phyloP scores from a whole-genome alignment of 2,888 invertebrate genomes.

The Acanthoscelides obtectus region DNA sequence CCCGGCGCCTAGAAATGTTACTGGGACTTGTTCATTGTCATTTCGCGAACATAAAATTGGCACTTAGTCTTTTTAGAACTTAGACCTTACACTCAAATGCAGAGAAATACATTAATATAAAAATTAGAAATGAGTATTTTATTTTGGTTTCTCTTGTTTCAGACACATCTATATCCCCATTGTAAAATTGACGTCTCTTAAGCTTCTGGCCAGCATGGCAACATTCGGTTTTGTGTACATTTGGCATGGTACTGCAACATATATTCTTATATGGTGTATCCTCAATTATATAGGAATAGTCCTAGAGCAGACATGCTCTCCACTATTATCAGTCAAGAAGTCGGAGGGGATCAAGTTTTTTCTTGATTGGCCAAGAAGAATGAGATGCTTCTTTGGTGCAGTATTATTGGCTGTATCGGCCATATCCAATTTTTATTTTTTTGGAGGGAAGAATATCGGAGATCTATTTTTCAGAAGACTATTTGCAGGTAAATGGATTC shows the following conservation, averaged over 20 bases:
- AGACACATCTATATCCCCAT: conserved; percentile 80
- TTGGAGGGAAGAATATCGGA: conserved; percentile 71
- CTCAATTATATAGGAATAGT: conserved; percentile 79
- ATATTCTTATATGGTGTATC: conserved; percentile 79
- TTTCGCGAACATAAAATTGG: too few species aligned
- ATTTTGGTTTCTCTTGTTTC: conserved; percentile 39
- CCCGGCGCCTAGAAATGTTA: too few species aligned
- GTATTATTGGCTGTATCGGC: conserved; percentile 76
- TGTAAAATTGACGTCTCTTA: conserved; percentile 48
- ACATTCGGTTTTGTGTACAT: conserved; percentile 81
- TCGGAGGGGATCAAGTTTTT: conserved; percentile 21
- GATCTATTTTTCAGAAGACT: conserved; percentile 63
- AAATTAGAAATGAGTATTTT: too few species aligned
- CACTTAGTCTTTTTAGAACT: too few species aligned
- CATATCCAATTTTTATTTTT: conserved; percentile 84
- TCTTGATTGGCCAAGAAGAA: conserved; percentile 51
- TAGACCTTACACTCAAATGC: too few species aligned
- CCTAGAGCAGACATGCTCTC: conserved; percentile 56
- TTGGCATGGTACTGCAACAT: conserved; percentile 83
- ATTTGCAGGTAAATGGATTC: conserved; percentile 45
- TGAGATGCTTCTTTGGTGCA: conserved; percentile 60
- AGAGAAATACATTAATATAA: too few species aligned
- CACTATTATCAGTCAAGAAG: conserved; percentile 41
- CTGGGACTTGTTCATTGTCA: too few species aligned
- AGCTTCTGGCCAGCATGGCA: conserved; percentile 65